These are phyloP conservation scores for Archilochus colubris DNA, from an alignment of 2,113 vertebrate genomes.

Conservation along the genomic window DNA sequence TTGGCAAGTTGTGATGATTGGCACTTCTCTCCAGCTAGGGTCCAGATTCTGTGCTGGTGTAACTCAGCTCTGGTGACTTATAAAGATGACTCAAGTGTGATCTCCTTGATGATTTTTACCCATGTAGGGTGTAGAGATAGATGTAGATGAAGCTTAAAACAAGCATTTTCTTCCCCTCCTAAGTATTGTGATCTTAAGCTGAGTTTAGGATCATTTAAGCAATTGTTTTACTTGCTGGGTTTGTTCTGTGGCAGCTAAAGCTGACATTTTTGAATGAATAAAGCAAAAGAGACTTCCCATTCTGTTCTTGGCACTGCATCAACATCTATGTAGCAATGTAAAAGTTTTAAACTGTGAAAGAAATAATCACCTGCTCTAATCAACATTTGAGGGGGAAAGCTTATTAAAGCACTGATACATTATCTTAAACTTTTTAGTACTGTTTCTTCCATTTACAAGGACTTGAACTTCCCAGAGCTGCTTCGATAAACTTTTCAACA, in stretches of 20 bases:
- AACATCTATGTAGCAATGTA: background rate
- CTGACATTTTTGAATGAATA: background rate
- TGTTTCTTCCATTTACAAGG: conserved; percentile 43
- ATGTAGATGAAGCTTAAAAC: background rate
- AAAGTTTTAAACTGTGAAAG: conserved; percentile 37
- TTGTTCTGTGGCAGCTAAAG: background rate
- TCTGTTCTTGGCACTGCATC: background rate
- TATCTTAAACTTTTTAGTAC: conserved; percentile 51
- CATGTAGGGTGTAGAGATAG: fast-evolving
- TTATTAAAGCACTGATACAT: conserved; percentile 57
- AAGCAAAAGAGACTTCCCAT: background rate
- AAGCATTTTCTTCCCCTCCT: background rate
- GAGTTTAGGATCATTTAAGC: background rate
- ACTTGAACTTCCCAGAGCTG: conserved; percentile 45
- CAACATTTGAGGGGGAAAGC: conserved; percentile 5
- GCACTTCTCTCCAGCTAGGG: background rate
- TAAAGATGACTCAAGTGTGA: background rate
- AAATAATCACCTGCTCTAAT: conserved; percentile 37
- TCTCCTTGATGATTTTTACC: background rate
- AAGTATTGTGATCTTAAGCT: background rate
- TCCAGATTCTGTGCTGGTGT: background rate
- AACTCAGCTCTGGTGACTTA: background rate
- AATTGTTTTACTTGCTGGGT: background rate
- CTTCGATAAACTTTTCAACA: conserved; percentile 68
- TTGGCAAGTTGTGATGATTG: background rate